Percentiles rank a stretch among this genome's conserved stretches.
Evolutionary conservation across 2,113 vertebrate species (phyloP).

Genomic region (Zootoca vivipara): DNA sequence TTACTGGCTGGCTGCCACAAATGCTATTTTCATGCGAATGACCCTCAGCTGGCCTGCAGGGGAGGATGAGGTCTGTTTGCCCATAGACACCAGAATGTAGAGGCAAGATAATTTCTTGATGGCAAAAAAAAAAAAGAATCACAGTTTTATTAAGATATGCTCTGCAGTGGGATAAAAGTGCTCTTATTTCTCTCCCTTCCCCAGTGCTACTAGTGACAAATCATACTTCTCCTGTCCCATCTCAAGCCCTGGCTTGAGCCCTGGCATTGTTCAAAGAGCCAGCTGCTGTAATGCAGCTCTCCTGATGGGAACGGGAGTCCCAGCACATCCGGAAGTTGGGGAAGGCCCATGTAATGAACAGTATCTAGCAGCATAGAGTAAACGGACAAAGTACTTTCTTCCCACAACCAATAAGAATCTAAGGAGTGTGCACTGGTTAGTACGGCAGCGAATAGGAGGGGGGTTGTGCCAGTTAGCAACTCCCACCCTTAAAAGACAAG

Average conservation of each 20-base stretch:
- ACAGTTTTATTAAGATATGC: not conserved
- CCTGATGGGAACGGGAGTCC: not conserved
- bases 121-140: not conserved
- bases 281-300: not conserved
- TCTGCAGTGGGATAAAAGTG: not conserved
- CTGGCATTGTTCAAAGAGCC: not conserved
- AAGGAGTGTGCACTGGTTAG: not conserved
- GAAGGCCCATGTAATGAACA: too few relatives aligned
- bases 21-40: not conserved
- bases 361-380: not conserved
- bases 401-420: not conserved
- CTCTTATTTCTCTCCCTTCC: not conserved
- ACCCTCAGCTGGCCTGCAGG: not conserved
- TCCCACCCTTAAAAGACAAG: not conserved
- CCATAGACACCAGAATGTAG: not conserved
- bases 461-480: not conserved
- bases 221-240: not conserved
- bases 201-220: not conserved
- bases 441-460: not conserved
- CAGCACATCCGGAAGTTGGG: too few relatives aligned
- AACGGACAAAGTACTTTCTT: not conserved
- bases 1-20: not conserved
- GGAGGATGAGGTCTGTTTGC: not conserved
- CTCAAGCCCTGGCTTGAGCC: not conserved
- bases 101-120: not conserved